phyloP scores from a whole-genome alignment of 2,113 vertebrate genomes.

The Pteronura brasiliensis region DNA sequence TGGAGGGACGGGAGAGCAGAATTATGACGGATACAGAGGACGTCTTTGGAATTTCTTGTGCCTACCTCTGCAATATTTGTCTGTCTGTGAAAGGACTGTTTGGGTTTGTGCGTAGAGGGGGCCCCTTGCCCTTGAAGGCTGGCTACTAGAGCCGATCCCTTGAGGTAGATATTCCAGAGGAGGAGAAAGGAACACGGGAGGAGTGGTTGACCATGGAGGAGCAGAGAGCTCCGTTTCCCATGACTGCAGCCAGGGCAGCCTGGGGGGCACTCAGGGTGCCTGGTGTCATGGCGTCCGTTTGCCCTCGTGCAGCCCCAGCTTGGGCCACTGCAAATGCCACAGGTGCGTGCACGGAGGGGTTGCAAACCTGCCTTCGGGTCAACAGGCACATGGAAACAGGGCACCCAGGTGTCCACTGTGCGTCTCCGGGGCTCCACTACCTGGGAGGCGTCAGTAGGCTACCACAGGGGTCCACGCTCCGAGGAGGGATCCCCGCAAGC shows the following conservation, averaged over 20 bases:
- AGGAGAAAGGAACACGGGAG: no score
- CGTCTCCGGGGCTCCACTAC: accelerated
- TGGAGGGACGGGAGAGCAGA: neutral
- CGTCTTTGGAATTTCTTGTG: no score
- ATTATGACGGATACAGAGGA: accelerated
- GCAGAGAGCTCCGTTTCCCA: neutral
- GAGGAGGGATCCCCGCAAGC: neutral
- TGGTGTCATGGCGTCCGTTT: accelerated
- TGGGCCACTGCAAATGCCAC: accelerated
- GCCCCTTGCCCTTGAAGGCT: no score
- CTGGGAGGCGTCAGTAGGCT: accelerated
- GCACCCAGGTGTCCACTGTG: accelerated
- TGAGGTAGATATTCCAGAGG: no score
- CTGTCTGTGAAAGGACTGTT: neutral
- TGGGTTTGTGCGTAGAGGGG: neutral
- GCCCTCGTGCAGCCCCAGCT: no score
- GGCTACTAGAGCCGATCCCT: no score
- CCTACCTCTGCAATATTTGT: accelerated
- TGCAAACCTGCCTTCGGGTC: neutral
- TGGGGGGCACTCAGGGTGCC: accelerated
- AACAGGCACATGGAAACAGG: accelerated
- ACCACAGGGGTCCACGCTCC: accelerated
- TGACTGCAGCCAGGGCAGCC: neutral
- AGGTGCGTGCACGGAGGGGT: accelerated
- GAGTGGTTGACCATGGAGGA: no score